These are phyloP conservation scores for Clupea harengus DNA, from an alignment of 2,113 vertebrate species.

Conservation along the genomic window DNA sequence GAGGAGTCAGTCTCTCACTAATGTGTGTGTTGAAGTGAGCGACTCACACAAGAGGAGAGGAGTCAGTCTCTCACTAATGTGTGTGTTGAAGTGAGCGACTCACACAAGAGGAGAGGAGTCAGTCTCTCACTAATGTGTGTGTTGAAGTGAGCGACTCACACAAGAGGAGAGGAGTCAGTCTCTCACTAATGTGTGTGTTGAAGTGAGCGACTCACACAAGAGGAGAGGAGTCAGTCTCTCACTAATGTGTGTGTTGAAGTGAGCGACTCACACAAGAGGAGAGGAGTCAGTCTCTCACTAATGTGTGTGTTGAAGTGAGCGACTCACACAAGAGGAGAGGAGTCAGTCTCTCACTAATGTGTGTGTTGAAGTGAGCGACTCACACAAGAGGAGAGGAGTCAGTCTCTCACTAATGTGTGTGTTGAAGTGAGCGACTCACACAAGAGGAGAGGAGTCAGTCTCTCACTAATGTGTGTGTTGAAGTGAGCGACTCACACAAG, in stretches of 20 bases:
- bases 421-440: background rate
- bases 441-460: background rate
- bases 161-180: background rate
- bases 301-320: background rate
- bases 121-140: background rate
- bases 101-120: background rate
- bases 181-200: background rate
- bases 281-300: background rate
- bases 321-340: no score
- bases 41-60: no score
- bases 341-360: background rate
- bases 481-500: no score
- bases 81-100: background rate
- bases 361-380: background rate
- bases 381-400: background rate
- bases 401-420: background rate
- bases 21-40: background rate
- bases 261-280: no score
- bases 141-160: background rate
- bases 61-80: background rate
- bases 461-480: background rate
- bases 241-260: background rate
- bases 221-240: background rate
- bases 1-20: background rate
- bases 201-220: no score